Evolutionary conservation across 2,888 invertebrate genomes (phyloP), one percentile per base, ranked within the genome.

Genomic region (Drosophila prolongata): DNA sequence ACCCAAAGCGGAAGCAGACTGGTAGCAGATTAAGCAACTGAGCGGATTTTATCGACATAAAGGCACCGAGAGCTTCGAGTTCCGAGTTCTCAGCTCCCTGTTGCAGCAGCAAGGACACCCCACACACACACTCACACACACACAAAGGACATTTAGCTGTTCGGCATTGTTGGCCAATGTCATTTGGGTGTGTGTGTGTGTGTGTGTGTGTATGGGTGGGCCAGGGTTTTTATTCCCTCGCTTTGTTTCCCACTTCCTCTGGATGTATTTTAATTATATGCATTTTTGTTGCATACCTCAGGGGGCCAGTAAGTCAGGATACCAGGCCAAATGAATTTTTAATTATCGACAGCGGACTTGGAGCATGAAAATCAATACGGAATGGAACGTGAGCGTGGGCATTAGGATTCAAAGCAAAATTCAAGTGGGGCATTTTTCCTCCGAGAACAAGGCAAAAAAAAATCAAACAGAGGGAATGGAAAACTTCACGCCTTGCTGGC

Each of bases 1-100:
- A 83, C 79, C 78, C 84, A 79, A 78, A 88, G 79, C 84, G 88
- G 89, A 88, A 88, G 81, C 84, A 74, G 65, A 76, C 76, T 79
- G 79, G 68, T 76, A 61, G 79, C 88, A 86, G 88, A 85, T 85
- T 88, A 85, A 84, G 84, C 87, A 79, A 78, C 89, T 62, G 75
- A 80, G 81, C 68, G 88, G 75, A 85, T 88, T 88, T 83, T 53
- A 85, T 78, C 78, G 85, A 70, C 87, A 87, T 67, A 74, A 77
- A 77, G 77, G 73, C 76, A 65, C 14, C 27, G 35, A 38, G 27
- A 44, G 64, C 50, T 50, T 6, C 47, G 27, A 24, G 34, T 30
- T 9, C 2, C 24, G 19, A 30, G 27, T 8, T 40, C 11, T 24
- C 19, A 35, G 27, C 27, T n/a, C 6, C 40, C 16, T 34, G 38